Percentiles rank a stretch among this genome's conserved stretches.
phyloP scores from a whole-genome alignment of 2,888 invertebrate genomes.

The Callinectes sapidus region DNA sequence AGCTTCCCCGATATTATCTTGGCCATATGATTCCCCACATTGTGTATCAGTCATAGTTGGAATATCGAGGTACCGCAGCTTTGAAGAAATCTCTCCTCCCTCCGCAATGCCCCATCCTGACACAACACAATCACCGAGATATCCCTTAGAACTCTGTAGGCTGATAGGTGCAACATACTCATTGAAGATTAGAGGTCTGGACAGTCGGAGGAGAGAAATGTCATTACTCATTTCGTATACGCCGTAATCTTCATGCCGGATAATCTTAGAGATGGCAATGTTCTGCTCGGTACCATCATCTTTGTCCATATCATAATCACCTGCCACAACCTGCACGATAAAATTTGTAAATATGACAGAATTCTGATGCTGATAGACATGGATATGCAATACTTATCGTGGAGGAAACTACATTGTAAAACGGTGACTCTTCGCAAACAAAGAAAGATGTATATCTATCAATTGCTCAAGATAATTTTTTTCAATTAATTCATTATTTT shows the following conservation, averaged over 20 bases:
- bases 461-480: no score
- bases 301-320: constrained; percentile 28
- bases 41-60: constrained; percentile 60
- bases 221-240: constrained; percentile 44
- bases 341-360: no score
- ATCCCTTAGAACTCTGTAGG: constrained; percentile 44
- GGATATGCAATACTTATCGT: no score
- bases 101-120: constrained; percentile 69
- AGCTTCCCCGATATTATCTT: constrained; percentile 46
- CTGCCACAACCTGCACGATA: constrained; percentile 43
- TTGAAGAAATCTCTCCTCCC: constrained; percentile 53
- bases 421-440: no score
- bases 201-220: constrained; percentile 50
- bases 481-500: no score
- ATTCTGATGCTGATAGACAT: no score
- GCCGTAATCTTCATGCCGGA: constrained; percentile 50
- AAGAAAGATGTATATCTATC: no score
- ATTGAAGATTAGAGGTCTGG: constrained; percentile 44
- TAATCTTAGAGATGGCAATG: constrained; percentile 33
- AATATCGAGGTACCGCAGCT: constrained; percentile 54
- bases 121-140: constrained; percentile 54
- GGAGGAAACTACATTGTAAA: no score
- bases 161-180: constrained; percentile 32
- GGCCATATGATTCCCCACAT: constrained; percentile 53
- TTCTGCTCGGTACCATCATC: constrained; percentile 50